Evolutionary conservation across 2,113 vertebrate genomes (phyloP), one percentile per base, ranked within the genome.

Genomic region (Zingel zingel): DNA sequence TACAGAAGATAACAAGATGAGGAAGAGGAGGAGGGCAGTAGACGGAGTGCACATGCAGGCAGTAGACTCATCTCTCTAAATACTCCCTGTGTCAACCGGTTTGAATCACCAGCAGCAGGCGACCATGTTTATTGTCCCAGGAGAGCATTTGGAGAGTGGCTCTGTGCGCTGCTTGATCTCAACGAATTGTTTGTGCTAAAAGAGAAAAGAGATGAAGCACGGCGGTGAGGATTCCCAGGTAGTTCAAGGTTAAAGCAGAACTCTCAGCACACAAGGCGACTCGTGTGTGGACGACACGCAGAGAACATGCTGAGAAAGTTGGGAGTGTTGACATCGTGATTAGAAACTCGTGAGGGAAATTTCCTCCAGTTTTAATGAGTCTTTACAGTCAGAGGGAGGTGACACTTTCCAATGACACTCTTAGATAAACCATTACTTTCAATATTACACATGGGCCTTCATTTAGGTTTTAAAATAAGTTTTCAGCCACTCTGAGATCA

Each of bases 181-280:
- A 64, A 62, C 68, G 70, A 62, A 51, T 74, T 88, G 85, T 91
- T 86, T 87, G 64, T 62, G 8, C 18, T 64, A 70, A 62, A 36
- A 65, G 67, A 74, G 63, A 79, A 84, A 82, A 82, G 51, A 88
- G 81, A 86, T 11, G 45, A 54, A 64, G 61, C 64, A 2, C 56
- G 8, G 77, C 5, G 67, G 87, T 86, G 79, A 75, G 63, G 33
- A 77, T 76, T 87, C 69, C 58, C 70, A 72, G 66, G 78, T 83
- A 77, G 83, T 80, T 89, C 87, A 89, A 92, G 88, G 87, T 88
- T 77, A 83, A 83, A 86, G 57, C 73, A 8, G 57, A 79, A 57
- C 65, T 71, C 61, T 50, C 39, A 62, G 65, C 36, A 25, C 50
- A 39, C 36, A n/a, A 50, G 30, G 43, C 0, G 6, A 18, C 47